These are phyloP conservation scores for Oedothorax gibbosus DNA, from an alignment of 1,140 invertebrate species.

Conservation along the genomic window DNA sequence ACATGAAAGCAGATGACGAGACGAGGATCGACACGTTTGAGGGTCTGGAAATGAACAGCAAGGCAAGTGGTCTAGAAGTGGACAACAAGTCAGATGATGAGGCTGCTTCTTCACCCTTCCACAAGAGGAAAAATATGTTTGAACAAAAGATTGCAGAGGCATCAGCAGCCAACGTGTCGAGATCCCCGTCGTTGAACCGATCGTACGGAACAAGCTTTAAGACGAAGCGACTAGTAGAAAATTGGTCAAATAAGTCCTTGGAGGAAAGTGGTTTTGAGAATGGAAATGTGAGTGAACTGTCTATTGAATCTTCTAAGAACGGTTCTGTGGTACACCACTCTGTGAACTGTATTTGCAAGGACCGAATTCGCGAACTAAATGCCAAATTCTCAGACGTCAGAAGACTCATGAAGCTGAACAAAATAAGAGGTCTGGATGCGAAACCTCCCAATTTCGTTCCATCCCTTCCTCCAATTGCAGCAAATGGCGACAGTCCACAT, in stretches of 20 bases:
- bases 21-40: too few species aligned
- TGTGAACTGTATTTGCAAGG: slow-evolving; percentile 16
- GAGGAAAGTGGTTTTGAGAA: too few species aligned
- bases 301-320: not conserved
- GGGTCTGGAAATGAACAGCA: too few species aligned
- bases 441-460: slow-evolving; percentile 43
- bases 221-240: not conserved
- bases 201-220: not conserved
- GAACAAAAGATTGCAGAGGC: slow-evolving; percentile 10
- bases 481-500: not conserved
- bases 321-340: not conserved
- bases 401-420: slow-evolving; percentile 14
- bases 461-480: not conserved
- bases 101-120: slow-evolving; percentile 24
- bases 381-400: slow-evolving; percentile 15
- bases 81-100: not conserved
- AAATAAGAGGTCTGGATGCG: slow-evolving; percentile 17
- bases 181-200: not conserved
- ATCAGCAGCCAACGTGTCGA: not conserved
- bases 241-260: too few species aligned
- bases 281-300: not conserved
- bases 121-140: not conserved
- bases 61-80: not conserved
- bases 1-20: not conserved
- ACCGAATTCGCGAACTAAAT: slow-evolving; percentile 14